These are phyloP conservation scores for Ligdia adustata DNA, from an alignment of 2,888 invertebrate genomes.

Conservation along the genomic window DNA sequence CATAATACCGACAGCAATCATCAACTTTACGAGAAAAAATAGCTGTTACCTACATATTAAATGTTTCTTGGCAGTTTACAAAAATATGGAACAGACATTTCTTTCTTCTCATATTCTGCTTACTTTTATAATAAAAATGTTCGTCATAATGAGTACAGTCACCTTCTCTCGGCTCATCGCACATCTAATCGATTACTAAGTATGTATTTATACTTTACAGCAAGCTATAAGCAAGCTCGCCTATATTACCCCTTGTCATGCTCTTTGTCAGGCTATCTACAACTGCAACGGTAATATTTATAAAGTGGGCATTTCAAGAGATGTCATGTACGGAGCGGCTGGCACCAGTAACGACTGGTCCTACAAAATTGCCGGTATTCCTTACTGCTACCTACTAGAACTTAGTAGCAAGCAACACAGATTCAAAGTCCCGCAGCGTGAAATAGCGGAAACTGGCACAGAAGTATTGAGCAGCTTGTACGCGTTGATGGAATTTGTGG, in stretches of 20 bases:
- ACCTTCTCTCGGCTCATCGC: too few species aligned
- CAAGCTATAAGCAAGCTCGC: too few species aligned
- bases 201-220: too few species aligned
- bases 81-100: too few species aligned
- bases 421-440: constrained; percentile 61
- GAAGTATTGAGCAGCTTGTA: constrained; percentile 62
- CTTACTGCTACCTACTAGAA: constrained; percentile 72
- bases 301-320: constrained; percentile 72
- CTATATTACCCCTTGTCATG: constrained; percentile 8
- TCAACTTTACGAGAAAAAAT: too few species aligned
- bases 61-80: too few species aligned
- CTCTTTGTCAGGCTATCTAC: constrained; percentile 60
- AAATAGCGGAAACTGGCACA: constrained; percentile 65
- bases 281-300: constrained; percentile 65
- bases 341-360: constrained; percentile 74
- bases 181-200: too few species aligned
- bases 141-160: too few species aligned
- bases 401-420: constrained; percentile 67
- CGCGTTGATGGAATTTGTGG: constrained; percentile 70
- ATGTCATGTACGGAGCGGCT: constrained; percentile 71
- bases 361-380: constrained; percentile 64
- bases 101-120: too few species aligned
- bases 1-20: too few species aligned
- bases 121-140: too few species aligned
- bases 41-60: too few species aligned